Percentiles rank a stretch among this genome's conserved stretches.
phyloP scores from a whole-genome alignment of 2,113 vertebrate genomes.

The Anarrhichthys ocellatus region DNA sequence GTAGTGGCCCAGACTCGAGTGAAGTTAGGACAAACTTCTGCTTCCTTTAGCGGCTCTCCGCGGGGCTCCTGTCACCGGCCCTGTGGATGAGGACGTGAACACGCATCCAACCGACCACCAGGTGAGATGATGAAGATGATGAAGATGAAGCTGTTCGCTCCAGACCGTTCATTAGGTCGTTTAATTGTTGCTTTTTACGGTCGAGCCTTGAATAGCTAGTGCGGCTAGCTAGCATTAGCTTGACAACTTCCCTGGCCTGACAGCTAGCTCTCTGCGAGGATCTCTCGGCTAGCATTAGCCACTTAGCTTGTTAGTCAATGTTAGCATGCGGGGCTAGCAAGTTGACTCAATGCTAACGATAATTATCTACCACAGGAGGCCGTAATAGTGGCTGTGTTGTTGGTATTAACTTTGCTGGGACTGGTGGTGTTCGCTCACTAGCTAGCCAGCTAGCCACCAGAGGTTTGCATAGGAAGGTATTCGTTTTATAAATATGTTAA shows the following conservation, averaged over 20 bases:
- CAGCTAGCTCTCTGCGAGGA: slow-evolving; percentile 51
- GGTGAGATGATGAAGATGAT: slow-evolving; percentile 49
- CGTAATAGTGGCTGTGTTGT: slow-evolving; percentile 16
- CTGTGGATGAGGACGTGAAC: slow-evolving; percentile 81
- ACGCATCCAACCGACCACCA: slow-evolving; percentile 51
- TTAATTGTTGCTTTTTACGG: background rate
- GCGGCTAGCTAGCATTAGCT: slow-evolving; percentile 55
- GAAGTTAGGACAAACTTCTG: slow-evolving; percentile 83
- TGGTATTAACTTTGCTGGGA: slow-evolving; percentile 24
- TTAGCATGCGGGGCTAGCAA: slow-evolving; percentile 32
- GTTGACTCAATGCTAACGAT: slow-evolving; percentile 27
- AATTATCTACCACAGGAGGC: slow-evolving; percentile 26
- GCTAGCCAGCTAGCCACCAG: background rate
- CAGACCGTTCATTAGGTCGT: background rate
- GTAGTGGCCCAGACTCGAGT: slow-evolving; percentile 80
- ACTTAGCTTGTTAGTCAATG: background rate
- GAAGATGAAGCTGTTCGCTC: background rate
- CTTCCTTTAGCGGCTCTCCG: slow-evolving; percentile 71
- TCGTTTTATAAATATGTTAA: background rate
- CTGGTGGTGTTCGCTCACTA: background rate
- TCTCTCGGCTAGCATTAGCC: slow-evolving; percentile 26
- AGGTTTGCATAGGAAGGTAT: background rate
- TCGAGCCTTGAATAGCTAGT: slow-evolving; percentile 9
- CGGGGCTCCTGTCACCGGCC: slow-evolving; percentile 81
- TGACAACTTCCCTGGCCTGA: slow-evolving; percentile 73